These are phyloP conservation scores for Parambassis ranga DNA, from an alignment of 2,797 vertebrate genomes.

Conservation along the genomic window DNA sequence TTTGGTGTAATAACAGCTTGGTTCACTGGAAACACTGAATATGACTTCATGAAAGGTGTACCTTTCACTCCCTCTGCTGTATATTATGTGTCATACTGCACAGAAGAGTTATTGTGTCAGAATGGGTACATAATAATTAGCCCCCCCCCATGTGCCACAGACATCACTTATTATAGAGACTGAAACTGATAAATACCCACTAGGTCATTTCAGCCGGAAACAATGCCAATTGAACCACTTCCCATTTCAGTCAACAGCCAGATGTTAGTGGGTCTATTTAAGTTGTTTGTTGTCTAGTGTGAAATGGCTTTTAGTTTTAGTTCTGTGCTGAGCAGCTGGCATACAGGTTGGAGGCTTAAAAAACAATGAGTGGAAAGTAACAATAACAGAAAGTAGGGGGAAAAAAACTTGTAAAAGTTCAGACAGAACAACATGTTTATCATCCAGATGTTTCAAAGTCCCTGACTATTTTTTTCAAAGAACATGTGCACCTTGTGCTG, in stretches of 20 bases:
- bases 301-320: too few relatives aligned
- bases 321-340: background rate
- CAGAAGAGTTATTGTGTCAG: conserved; percentile 14
- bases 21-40: conserved; percentile 53
- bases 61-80: conserved; percentile 30
- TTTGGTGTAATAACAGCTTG: conserved; percentile 65
- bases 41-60: conserved; percentile 53
- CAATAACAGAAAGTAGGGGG: background rate
- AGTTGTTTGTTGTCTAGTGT: too few relatives aligned
- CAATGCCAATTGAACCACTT: too few relatives aligned
- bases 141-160: too few relatives aligned
- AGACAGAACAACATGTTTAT: conserved; percentile 22
- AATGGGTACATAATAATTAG: background rate
- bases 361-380: background rate
- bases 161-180: too few relatives aligned
- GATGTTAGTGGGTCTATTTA: too few relatives aligned
- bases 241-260: too few relatives aligned
- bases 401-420: background rate
- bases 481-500: conserved; percentile 35
- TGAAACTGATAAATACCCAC: too few relatives aligned
- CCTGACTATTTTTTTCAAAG: conserved; percentile 1
- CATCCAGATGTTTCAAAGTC: conserved; percentile 32
- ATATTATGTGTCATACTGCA: conserved; percentile 13
- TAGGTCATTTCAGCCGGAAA: too few relatives aligned
- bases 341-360: too few relatives aligned